Conservation (phyloP, 2,888 invertebrate genomes). For the Hemithea aestivaria region DNA sequence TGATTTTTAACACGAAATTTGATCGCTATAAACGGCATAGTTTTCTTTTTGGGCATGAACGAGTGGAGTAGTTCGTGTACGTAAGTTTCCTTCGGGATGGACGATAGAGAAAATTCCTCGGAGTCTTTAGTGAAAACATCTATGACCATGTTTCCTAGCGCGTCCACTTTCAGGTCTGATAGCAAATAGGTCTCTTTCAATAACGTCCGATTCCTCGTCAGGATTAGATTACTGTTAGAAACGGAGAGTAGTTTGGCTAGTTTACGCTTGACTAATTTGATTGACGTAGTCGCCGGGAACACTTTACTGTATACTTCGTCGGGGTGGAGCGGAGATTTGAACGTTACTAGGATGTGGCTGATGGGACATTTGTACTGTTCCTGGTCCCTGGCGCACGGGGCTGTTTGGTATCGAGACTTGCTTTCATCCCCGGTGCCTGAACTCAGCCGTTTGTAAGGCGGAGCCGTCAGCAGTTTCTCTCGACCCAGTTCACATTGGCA, state of each 20-base stretch:
- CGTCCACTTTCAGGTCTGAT: constrained; percentile 60
- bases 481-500: constrained; percentile 71
- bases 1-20: constrained; percentile 67
- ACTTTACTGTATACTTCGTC: constrained; percentile 64
- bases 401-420: constrained; percentile 53
- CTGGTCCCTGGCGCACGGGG: constrained; percentile 54
- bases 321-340: constrained; percentile 60
- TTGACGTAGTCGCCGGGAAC: constrained; percentile 63
- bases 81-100: constrained; percentile 65
- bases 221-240: constrained; percentile 56
- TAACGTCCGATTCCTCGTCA: constrained; percentile 66
- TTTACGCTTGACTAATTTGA: constrained; percentile 67
- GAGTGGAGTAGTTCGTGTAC: constrained; percentile 63
- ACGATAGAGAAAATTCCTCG: constrained; percentile 55
- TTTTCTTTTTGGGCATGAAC: constrained; percentile 58
- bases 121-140: constrained; percentile 70
- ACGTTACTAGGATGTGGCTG: constrained; percentile 62
- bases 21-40: constrained; percentile 67
- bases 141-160: constrained; percentile 58
- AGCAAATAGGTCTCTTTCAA: constrained; percentile 59
- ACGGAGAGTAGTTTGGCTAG: constrained; percentile 61
- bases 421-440: constrained; percentile 41
- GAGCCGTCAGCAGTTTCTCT: constrained; percentile 67
- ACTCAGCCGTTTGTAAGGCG: constrained; percentile 50
- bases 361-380: constrained; percentile 61